phyloP scores from a whole-genome alignment of 37 sponge, comb jelly and placozoan species.

The Crambe crambe region DNA sequence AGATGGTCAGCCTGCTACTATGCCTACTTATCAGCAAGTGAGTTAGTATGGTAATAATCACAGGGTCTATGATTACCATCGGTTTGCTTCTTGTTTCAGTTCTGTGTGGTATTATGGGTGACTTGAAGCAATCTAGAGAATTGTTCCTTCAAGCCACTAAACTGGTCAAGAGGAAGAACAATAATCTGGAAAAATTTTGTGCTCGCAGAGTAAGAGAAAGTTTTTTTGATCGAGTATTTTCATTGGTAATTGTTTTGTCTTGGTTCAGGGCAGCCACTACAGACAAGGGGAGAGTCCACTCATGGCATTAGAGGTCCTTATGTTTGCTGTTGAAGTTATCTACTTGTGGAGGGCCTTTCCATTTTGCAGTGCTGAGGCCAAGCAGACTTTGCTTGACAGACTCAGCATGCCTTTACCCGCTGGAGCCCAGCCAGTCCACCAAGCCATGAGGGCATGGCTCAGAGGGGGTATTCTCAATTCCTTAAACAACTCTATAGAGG shows the following conservation, averaged over 20 bases:
- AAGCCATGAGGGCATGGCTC: slow-evolving; percentile 53
- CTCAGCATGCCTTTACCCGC: slow-evolving; percentile 40
- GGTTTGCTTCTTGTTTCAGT: slow-evolving; percentile 21
- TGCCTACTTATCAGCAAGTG: slow-evolving; percentile 81
- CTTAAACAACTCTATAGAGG: slow-evolving; percentile 25
- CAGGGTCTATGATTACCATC: not conserved
- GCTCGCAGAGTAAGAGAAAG: slow-evolving; percentile 58
- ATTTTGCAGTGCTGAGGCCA: slow-evolving; percentile 43
- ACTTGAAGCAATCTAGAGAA: slow-evolving; percentile 66
- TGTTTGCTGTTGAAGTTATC: slow-evolving; percentile 78
- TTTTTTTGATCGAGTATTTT: not conserved
- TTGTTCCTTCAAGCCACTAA: slow-evolving; percentile 69
- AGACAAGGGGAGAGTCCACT: slow-evolving; percentile 38
- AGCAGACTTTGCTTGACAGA: slow-evolving; percentile 53
- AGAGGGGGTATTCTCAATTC: slow-evolving; percentile 53
- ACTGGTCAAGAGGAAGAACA: slow-evolving; percentile 74
- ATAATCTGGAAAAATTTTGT: slow-evolving; percentile 82
- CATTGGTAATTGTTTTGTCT: slow-evolving; percentile 1
- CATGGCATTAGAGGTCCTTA: slow-evolving; percentile 50
- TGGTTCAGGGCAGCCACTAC: slow-evolving; percentile 60
- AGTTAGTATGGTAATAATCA: slow-evolving; percentile 10
- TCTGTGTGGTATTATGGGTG: slow-evolving; percentile 56
- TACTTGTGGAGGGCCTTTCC: slow-evolving; percentile 86
- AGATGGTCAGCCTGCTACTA: slow-evolving; percentile 90
- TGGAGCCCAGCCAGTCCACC: slow-evolving; percentile 50